phyloP scores from a whole-genome alignment of 2,888 invertebrate genomes.

The Nomada fucata region DNA sequence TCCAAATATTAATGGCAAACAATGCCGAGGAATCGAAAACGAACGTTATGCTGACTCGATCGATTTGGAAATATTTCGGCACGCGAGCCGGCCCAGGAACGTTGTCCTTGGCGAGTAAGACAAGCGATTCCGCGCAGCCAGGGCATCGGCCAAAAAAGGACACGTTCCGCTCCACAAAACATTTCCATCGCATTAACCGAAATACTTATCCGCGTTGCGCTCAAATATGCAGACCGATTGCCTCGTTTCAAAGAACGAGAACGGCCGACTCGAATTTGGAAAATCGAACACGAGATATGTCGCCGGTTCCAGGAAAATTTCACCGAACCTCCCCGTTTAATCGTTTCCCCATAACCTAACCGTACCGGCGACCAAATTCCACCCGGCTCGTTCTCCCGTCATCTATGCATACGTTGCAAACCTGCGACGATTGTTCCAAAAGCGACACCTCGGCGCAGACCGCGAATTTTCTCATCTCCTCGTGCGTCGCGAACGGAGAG shows the following conservation, averaged over 20 bases:
- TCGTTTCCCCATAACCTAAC: no score
- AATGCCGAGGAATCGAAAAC: background rate
- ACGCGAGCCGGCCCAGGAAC: conserved; percentile 28
- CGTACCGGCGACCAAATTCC: no score
- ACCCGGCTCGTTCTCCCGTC: no score
- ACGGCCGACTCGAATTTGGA: no score
- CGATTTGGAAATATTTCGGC: conserved; percentile 19
- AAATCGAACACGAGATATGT: no score
- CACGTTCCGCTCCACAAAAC: conserved; percentile 22
- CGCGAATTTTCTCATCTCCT: conserved; percentile 51
- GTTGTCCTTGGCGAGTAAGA: conserved; percentile 24
- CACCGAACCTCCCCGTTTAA: no score
- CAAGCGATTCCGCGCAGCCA: background rate
- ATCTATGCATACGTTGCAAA: no score
- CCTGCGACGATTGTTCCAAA: background rate
- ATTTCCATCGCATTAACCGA: background rate
- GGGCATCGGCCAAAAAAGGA: conserved; percentile 1
- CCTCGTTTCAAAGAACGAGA: no score
- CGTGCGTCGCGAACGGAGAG: conserved; percentile 19
- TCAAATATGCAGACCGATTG: no score
- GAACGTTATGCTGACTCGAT: background rate
- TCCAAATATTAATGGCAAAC: no score
- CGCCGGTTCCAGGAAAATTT: no score
- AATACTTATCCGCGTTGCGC: no score
- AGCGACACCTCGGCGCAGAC: conserved; percentile 5